These are phyloP conservation scores for Aldabrachelys gigantea DNA, from an alignment of 2,113 vertebrate genomes.

Conservation along the genomic window DNA sequence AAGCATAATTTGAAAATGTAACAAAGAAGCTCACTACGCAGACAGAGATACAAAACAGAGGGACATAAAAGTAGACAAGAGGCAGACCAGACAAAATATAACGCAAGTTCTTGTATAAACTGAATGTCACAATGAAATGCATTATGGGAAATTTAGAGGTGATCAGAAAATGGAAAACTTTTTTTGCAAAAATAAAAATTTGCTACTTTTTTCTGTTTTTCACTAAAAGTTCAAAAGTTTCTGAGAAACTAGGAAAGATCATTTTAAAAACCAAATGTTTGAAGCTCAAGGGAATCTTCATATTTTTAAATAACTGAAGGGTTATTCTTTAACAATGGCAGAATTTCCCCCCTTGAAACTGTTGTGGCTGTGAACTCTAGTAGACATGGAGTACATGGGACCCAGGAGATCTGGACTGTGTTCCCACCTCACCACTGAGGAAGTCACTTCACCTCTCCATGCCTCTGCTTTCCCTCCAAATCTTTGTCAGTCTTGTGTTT, in stretches of 20 bases:
- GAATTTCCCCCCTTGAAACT: neutral
- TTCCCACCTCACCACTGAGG: no score
- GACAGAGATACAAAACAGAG: slow-evolving; percentile 52
- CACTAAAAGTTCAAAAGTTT: neutral
- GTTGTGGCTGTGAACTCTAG: no score
- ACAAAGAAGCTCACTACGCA: slow-evolving; percentile 58
- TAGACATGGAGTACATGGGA: no score
- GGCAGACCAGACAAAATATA: neutral
- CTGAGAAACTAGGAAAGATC: neutral
- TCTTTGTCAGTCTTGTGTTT: neutral
- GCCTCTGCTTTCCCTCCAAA: no score
- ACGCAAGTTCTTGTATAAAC: neutral
- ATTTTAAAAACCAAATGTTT: neutral
- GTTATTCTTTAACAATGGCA: neutral
- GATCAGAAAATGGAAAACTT: neutral
- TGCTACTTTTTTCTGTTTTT: neutral
- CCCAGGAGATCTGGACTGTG: no score
- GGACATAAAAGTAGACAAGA: slow-evolving; percentile 46
- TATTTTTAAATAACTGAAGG: neutral
- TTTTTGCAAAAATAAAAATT: neutral
- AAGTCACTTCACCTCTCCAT: no score
- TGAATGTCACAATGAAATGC: neutral
- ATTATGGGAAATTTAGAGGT: neutral
- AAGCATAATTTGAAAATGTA: slow-evolving; percentile 60
- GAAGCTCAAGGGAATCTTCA: neutral